These are phyloP conservation scores for Drosophila suboccidentalis DNA, from an alignment of 2,888 invertebrate genomes.

Conservation along the genomic window DNA sequence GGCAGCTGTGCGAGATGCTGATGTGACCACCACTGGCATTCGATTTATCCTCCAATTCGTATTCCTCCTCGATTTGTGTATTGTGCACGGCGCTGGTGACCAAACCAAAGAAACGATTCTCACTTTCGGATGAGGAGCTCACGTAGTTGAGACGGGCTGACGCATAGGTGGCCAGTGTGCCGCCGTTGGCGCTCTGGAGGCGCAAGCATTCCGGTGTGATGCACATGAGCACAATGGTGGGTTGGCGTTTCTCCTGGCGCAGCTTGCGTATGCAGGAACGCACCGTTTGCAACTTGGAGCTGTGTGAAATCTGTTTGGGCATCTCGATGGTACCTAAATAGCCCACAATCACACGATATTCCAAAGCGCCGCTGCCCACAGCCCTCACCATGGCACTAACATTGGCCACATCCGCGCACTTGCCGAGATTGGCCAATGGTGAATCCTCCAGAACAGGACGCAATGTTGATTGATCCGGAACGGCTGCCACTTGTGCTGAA, in stretches of 20 bases:
- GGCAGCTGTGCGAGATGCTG: constrained; percentile 94
- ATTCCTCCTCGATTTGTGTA: constrained; percentile 84
- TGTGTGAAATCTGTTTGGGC: constrained; percentile 92
- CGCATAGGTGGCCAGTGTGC: constrained; percentile 94
- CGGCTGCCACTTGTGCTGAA: background rate
- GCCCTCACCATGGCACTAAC: constrained; percentile 85
- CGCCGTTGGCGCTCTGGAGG: constrained; percentile 92
- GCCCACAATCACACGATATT: constrained; percentile 95
- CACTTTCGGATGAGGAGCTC: constrained; percentile 95
- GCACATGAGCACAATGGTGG: constrained; percentile 93
- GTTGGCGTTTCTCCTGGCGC: constrained; percentile 94
- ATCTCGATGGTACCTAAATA: constrained; percentile 98
- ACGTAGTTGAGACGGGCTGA: constrained; percentile 94
- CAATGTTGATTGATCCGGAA: constrained; percentile 60
- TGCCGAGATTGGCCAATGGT: constrained; percentile 58
- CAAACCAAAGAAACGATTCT: constrained; percentile 96
- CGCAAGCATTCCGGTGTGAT: constrained; percentile 93
- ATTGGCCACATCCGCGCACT: constrained; percentile 85
- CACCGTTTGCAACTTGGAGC: constrained; percentile 91
- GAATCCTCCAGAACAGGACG: constrained; percentile 83
- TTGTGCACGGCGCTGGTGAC: constrained; percentile 92
- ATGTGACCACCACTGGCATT: constrained; percentile 77
- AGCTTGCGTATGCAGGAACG: constrained; percentile 95
- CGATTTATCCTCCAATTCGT: constrained; percentile 62
- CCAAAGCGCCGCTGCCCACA: constrained; percentile 86